Conservation (phyloP, 2,113 vertebrate species). For the Leptosomus discolor region DNA sequence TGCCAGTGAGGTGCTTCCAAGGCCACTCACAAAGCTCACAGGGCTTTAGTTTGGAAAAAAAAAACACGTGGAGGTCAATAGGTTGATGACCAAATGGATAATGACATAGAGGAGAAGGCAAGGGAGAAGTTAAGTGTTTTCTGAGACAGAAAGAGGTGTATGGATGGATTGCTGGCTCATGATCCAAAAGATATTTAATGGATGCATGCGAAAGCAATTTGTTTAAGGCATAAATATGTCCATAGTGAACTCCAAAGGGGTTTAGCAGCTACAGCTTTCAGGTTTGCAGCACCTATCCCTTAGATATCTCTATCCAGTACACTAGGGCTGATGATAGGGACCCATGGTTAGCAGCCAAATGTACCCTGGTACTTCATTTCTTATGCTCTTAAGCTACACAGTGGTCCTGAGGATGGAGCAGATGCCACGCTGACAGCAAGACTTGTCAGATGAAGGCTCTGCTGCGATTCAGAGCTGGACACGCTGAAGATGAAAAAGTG, state of each 20-base stretch:
- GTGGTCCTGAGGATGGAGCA: background rate
- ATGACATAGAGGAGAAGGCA: background rate
- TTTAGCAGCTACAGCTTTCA: background rate
- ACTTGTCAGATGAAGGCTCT: background rate
- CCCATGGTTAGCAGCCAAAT: too few relatives aligned
- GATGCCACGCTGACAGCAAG: accelerated
- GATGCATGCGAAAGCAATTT: background rate
- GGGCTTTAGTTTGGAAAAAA: background rate
- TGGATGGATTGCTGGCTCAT: background rate
- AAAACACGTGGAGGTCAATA: background rate
- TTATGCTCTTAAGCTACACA: background rate
- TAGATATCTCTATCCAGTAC: background rate
- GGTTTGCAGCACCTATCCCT: background rate
- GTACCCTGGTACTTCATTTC: background rate
- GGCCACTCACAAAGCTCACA: accelerated
- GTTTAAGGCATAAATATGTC: background rate
- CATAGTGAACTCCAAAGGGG: background rate
- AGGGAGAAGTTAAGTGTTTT: background rate
- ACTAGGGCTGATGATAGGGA: background rate
- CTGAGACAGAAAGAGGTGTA: background rate
- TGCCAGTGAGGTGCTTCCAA: background rate
- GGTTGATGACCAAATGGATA: background rate
- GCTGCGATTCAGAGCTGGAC: background rate
- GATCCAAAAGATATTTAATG: background rate
- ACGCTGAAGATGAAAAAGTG: background rate